A percentile compares a stretch with the other conserved stretches of the same genome.
Conservation (phyloP, 2,888 invertebrate species). For the Unio pictorum region DNA sequence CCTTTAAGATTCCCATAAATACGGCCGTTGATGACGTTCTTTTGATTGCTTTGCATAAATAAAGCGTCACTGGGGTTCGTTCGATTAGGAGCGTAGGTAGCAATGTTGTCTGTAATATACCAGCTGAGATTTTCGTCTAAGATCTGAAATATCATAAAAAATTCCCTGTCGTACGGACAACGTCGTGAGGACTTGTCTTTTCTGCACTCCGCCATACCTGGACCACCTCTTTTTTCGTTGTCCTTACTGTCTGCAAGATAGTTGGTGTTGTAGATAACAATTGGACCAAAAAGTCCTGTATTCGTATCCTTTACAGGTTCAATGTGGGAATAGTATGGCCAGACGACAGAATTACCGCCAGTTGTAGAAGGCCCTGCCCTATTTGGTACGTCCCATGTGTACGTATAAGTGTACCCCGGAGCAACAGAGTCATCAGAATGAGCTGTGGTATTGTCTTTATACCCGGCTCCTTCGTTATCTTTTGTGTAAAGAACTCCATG, state of each 20-base stretch:
- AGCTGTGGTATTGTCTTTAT: constrained; percentile 14
- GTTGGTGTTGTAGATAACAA: constrained; percentile 41
- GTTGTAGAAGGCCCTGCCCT: constrained; percentile 13
- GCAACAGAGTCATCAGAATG: not conserved
- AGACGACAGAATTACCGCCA: constrained; percentile 35
- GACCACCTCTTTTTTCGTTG: constrained; percentile 5
- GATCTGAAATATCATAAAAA: constrained; percentile 20
- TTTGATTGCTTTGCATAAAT: constrained; percentile 16
- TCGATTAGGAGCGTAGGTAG: constrained; percentile 5
- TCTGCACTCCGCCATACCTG: not conserved
- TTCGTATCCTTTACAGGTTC: constrained; percentile 38
- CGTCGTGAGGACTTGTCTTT: not conserved
- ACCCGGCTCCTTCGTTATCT: constrained; percentile 34
- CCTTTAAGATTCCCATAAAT: constrained; percentile 40
- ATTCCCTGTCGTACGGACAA: constrained; percentile 12
- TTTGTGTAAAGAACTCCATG: constrained; percentile 42
- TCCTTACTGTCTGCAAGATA: constrained; percentile 9
- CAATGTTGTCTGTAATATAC: constrained; percentile 24
- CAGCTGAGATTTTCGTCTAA: constrained; percentile 26
- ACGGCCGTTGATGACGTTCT: constrained; percentile 35
- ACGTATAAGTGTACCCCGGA: constrained; percentile 25
- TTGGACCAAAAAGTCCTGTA: constrained; percentile 43
- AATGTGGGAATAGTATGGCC: constrained; percentile 43
- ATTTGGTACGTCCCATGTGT: constrained; percentile 23
- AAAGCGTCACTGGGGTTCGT: constrained; percentile 10